Evolutionary conservation across 2,113 vertebrate species (phyloP), one percentile per base, ranked within the genome.

Genomic region (Xenus cinereus): DNA sequence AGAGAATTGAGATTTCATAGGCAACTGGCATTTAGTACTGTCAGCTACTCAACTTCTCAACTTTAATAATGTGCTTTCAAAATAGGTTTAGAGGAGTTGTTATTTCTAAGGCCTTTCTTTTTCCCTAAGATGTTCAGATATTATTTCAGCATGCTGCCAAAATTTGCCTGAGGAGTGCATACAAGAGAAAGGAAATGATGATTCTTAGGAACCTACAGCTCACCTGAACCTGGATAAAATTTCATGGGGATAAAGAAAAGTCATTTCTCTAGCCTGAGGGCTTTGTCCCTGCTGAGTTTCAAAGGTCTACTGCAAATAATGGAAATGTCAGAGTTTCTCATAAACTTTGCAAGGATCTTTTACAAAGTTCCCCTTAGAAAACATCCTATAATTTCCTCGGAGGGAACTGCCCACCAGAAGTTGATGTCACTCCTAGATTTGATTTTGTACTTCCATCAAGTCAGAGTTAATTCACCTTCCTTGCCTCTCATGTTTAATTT

Each of bases 281-380:
- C 51, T 92, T 93, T 90, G 54, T 96, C 33, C 72, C 59, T 92
- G 32, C 26, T 72, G 90, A 90, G 72, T 94, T 96, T 94, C 87
- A 84, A 86, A 90, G 41, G 68, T 93, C 64, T 92, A 68, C 51
- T 90, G 46, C 78, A 90, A 81, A 85, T 71, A 88, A 54, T 18
- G 23, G 46, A 96, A 93, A 75, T 56, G 72, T 78, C 92, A 93
- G 66, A 62, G 12, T 83, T 90, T 78, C 20, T 88, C 10, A 66
- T 11, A 74, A 77, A 94, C 54, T 81, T 92, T 71, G 18, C 46
- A 92, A 78, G 64, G 35, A 90, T 64, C 33, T 77, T 63, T 74
- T 62, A 26, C 50, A 45, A 96, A 74, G 50, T 53, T 81, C 20
- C 27, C 64, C 37, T 57, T 87, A 57, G 14, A 90, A 90, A 76